phyloP scores from a whole-genome alignment of 2,888 invertebrate genomes.

The Rotaria socialis region DNA sequence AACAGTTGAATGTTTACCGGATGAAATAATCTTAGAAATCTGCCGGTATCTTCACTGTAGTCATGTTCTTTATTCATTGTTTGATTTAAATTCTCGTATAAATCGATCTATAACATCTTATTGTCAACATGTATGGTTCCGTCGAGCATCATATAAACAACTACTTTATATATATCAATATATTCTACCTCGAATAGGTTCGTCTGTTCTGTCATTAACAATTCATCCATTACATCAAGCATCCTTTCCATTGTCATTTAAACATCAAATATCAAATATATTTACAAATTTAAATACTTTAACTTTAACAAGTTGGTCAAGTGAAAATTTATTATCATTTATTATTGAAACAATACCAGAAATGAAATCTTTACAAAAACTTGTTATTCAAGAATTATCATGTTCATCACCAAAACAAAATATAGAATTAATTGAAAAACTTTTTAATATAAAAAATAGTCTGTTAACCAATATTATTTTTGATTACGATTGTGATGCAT shows the following conservation, averaged over 20 bases:
- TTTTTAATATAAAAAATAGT: background rate
- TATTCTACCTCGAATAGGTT: background rate
- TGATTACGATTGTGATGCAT: conserved; percentile 15
- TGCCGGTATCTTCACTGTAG: background rate
- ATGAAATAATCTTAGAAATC: background rate
- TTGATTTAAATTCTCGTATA: background rate
- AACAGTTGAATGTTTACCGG: background rate
- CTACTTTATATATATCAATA: background rate
- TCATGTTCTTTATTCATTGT: background rate
- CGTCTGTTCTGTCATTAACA: background rate
- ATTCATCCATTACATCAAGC: background rate
- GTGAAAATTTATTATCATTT: background rate
- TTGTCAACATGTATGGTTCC: background rate
- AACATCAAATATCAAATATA: background rate
- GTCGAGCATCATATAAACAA: conserved; percentile 7
- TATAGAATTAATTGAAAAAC: background rate
- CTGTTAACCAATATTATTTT: background rate
- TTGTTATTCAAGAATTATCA: background rate
- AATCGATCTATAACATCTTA: background rate
- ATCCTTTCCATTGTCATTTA: background rate
- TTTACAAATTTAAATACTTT: background rate
- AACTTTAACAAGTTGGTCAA: background rate
- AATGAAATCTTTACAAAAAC: background rate
- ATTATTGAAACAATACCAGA: background rate
- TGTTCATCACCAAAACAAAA: background rate